Conservation (phyloP, 2,888 invertebrate genomes). For the Epistrophe grossulariae region DNA sequence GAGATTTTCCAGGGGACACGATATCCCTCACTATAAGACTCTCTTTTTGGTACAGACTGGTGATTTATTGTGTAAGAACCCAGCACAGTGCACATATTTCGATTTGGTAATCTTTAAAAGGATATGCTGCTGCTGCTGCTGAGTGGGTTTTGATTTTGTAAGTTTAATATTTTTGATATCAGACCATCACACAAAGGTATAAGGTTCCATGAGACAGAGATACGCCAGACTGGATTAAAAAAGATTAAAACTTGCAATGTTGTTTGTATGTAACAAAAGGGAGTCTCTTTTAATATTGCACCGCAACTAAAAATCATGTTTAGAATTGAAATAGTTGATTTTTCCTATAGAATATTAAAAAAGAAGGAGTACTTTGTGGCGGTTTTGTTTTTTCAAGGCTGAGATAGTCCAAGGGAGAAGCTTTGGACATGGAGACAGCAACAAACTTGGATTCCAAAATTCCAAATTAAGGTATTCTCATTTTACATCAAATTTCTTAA, state of each 20-base stretch:
- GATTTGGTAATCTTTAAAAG: neutral
- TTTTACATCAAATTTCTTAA: no score
- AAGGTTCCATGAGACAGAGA: neutral
- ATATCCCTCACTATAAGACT: neutral
- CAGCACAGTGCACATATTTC: neutral
- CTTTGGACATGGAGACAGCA: no score
- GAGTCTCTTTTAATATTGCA: neutral
- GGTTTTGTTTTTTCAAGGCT: no score
- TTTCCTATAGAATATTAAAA: no score
- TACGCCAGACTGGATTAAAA: neutral
- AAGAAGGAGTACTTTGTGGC: no score
- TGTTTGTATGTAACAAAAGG: neutral
- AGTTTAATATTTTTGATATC: conserved; percentile 1
- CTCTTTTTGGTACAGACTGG: neutral
- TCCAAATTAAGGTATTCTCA: no score
- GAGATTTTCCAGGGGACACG: conserved; percentile 27
- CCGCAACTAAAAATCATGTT: no score
- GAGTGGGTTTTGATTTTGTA: neutral
- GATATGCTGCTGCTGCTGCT: neutral
- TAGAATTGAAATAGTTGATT: no score
- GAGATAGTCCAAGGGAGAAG: no score
- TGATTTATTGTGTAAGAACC: neutral
- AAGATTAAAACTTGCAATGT: neutral
- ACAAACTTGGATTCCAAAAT: no score
- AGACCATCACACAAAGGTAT: neutral